Conservation (phyloP, 2,113 vertebrate genomes). For the Hystrix cristata region DNA sequence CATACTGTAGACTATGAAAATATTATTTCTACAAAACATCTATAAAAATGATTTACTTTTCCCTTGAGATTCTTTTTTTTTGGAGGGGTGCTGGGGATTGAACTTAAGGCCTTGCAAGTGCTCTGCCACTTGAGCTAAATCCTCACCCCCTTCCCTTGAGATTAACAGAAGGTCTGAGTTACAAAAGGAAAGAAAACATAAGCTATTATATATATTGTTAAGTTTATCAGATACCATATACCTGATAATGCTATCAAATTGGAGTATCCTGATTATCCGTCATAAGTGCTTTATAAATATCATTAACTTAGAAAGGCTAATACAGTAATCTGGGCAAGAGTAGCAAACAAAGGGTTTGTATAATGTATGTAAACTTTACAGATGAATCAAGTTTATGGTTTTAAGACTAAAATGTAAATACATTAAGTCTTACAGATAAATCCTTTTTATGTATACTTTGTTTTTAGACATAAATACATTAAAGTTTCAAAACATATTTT, state of each 20-base stretch:
- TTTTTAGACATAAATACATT: constrained; percentile 18
- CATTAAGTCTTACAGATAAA: background rate
- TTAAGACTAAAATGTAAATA: background rate
- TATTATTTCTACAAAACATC: background rate
- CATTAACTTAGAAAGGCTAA: background rate
- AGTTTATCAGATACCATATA: background rate
- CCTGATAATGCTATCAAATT: background rate
- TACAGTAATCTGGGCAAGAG: background rate
- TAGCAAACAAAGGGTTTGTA: background rate
- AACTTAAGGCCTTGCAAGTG: too few species aligned
- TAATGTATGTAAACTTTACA: background rate
- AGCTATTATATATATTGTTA: background rate
- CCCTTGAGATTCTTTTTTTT: constrained; percentile 8
- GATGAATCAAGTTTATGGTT: constrained; percentile 37
- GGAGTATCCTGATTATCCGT: background rate
- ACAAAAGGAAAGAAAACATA: constrained; percentile 29
- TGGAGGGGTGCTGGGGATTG: background rate
- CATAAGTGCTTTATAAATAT: background rate
- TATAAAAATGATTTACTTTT: background rate
- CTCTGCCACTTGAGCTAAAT: too few species aligned
- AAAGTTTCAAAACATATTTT: constrained; percentile 10
- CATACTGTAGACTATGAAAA: background rate
- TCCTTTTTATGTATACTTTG: background rate
- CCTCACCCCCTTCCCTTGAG: background rate
- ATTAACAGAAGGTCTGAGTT: background rate